A percentile compares a stretch with the other conserved stretches of the same genome.
Conservation (phyloP, 2,888 invertebrate genomes). For the Oscheius sp. region DNA sequence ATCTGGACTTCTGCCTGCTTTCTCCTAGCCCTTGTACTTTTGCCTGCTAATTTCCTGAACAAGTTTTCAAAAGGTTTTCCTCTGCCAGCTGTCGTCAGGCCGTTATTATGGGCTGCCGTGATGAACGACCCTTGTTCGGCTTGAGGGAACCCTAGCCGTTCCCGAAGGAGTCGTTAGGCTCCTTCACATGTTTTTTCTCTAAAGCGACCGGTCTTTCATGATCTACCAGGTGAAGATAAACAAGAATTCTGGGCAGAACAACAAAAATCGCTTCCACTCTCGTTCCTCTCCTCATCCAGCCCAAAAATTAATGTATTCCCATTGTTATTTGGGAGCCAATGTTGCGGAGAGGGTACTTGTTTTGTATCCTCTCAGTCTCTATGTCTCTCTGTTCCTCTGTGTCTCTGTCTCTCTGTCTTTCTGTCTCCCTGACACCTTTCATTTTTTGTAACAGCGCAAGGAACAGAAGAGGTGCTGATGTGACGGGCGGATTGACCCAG, state of each 20-base stretch:
- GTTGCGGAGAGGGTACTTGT: not conserved
- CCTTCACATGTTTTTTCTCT: not conserved
- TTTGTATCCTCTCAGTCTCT: not conserved
- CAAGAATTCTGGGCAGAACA: not conserved
- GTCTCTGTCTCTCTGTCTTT: not conserved
- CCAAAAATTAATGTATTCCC: slow-evolving; percentile 3
- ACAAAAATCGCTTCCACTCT: not conserved
- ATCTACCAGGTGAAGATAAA: not conserved
- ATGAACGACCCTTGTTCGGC: slow-evolving; percentile 17
- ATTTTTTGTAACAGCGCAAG: not conserved
- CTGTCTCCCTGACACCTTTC: not conserved
- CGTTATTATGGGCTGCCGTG: slow-evolving; percentile 20
- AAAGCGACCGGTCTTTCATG: not conserved
- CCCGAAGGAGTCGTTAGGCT: not conserved
- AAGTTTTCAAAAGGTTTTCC: not conserved
- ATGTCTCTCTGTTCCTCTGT: no score
- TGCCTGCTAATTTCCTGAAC: no score
- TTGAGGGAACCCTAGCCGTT: not conserved
- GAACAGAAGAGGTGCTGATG: not conserved
- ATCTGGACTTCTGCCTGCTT: no score
- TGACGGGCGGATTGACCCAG: not conserved
- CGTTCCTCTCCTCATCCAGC: not conserved
- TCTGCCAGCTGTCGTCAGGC: slow-evolving; percentile 13
- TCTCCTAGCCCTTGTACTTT: no score
- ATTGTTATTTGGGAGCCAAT: not conserved